A percentile compares a stretch with the other conserved stretches of the same genome.
Evolutionary conservation across 2,113 vertebrate genomes (phyloP).

Genomic region (Chascanopsetta lugubris): DNA sequence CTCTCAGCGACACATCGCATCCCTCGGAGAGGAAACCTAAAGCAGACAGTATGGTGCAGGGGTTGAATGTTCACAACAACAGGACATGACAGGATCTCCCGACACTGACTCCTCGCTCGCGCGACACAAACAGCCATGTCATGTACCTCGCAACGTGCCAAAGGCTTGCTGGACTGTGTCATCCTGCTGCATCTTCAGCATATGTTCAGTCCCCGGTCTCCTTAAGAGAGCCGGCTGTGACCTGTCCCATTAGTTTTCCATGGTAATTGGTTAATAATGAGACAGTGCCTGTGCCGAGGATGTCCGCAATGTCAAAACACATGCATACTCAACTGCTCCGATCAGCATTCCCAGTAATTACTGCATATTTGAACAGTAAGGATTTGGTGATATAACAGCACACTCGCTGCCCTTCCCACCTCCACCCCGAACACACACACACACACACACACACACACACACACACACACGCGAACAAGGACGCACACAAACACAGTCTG

Average conservation of each 20-base stretch:
- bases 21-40: slow-evolving; percentile 48
- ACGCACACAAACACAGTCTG: slow-evolving; percentile 24
- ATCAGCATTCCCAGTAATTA: slow-evolving; percentile 71
- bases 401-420: slow-evolving; percentile 17
- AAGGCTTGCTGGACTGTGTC: slow-evolving; percentile 64
- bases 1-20: slow-evolving; percentile 57
- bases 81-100: slow-evolving; percentile 66
- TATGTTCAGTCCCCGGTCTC: slow-evolving; percentile 67
- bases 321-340: slow-evolving; percentile 45
- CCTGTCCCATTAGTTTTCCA: slow-evolving; percentile 68
- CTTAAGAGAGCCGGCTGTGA: slow-evolving; percentile 60
- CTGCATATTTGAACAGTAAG: slow-evolving; percentile 62
- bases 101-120: slow-evolving; percentile 45
- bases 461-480: slow-evolving; percentile 24
- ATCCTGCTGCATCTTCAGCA: slow-evolving; percentile 53
- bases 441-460: slow-evolving; percentile 23
- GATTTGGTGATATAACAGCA: slow-evolving; percentile 51
- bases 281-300: slow-evolving; percentile 60
- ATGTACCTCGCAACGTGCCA: slow-evolving; percentile 46
- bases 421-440: slow-evolving; percentile 13
- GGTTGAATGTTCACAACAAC: slow-evolving; percentile 65
- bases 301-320: slow-evolving; percentile 70
- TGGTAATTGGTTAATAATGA: slow-evolving; percentile 75
- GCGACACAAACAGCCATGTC: slow-evolving; percentile 58
- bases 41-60: slow-evolving; percentile 48